Evolutionary conservation across 2,113 vertebrate genomes (phyloP).

Genomic region (Myiozetetes cayanensis): DNA sequence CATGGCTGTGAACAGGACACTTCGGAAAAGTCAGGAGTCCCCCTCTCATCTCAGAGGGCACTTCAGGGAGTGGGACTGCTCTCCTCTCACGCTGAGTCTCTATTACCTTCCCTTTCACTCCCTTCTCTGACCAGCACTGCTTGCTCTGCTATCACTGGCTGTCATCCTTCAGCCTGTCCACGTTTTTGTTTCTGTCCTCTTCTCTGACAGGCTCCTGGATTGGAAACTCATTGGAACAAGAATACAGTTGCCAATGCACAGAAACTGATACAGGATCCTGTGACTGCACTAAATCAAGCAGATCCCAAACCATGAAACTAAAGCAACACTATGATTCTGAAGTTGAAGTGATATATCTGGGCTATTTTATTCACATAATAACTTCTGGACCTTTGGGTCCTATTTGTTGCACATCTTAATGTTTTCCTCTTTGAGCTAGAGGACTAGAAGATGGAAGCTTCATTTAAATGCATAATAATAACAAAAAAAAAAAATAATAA

Average conservation of each 20-base stretch:
- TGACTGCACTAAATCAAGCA: not conserved
- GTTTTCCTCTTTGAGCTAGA: not conserved
- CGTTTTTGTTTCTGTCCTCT: not conserved
- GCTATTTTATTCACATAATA: not conserved
- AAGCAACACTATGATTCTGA: not conserved
- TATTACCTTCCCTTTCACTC: not conserved
- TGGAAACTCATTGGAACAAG: not conserved
- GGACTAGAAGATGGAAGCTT: not conserved
- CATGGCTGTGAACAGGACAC: not conserved
- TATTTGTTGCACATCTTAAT: not conserved
- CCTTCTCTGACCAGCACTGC: not conserved
- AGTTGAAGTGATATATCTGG: not conserved
- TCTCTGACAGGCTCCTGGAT: not conserved
- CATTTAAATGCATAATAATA: not conserved
- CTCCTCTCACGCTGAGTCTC: not conserved
- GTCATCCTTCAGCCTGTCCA: not conserved
- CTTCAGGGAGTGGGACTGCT: not conserved
- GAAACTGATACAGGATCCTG: not conserved
- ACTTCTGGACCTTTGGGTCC: not conserved
- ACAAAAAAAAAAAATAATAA: not conserved
- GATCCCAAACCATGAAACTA: not conserved
- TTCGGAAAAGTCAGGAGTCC: not conserved
- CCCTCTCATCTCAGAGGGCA: not conserved
- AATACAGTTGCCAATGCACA: not conserved
- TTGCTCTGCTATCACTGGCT: not conserved